Evolutionary conservation across 2,113 vertebrate genomes (phyloP).

Genomic region (Xiphorhynchus elegans): DNA sequence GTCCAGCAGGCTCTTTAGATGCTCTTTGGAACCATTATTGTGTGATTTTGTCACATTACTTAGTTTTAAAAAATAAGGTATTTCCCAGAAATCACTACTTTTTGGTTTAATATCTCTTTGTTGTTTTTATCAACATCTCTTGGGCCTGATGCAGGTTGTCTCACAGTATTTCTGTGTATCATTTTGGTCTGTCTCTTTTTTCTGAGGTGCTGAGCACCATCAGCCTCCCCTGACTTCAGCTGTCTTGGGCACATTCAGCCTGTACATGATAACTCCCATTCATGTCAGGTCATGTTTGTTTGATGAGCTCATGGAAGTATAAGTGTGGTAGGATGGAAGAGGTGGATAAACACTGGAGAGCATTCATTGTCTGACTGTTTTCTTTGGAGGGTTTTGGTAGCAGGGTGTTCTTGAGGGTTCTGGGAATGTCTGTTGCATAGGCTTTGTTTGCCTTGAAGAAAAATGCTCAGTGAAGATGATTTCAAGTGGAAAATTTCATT

Average conservation of each 20-base stretch:
- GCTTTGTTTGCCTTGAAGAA: slow-evolving; percentile 36
- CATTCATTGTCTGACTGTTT: slow-evolving; percentile 40
- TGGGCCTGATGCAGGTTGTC: not conserved
- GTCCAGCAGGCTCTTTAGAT: not conserved
- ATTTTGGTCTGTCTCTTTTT: not conserved
- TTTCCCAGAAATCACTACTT: not conserved
- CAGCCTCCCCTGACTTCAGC: not conserved
- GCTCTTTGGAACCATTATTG: not conserved
- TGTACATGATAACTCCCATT: not conserved
- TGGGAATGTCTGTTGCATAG: slow-evolving; percentile 4
- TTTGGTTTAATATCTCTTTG: not conserved
- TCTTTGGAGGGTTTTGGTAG: slow-evolving; percentile 35
- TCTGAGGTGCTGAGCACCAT: not conserved
- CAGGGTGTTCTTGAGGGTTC: slow-evolving; percentile 17
- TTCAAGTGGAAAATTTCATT: slow-evolving; percentile 61
- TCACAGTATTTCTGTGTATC: not conserved
- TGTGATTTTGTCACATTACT: not conserved
- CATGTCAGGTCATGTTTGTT: slow-evolving; percentile 44
- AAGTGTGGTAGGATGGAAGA: not conserved
- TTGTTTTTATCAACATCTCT: not conserved
- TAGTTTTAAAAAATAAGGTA: not conserved
- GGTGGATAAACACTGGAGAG: slow-evolving; percentile 31
- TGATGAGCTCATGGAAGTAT: slow-evolving; percentile 52
- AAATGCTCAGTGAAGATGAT: not conserved
- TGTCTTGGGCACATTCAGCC: not conserved